Base-by-base conservation (phyloP, 1,140 invertebrate species). In the Homalodisca vitripennis region DNA sequence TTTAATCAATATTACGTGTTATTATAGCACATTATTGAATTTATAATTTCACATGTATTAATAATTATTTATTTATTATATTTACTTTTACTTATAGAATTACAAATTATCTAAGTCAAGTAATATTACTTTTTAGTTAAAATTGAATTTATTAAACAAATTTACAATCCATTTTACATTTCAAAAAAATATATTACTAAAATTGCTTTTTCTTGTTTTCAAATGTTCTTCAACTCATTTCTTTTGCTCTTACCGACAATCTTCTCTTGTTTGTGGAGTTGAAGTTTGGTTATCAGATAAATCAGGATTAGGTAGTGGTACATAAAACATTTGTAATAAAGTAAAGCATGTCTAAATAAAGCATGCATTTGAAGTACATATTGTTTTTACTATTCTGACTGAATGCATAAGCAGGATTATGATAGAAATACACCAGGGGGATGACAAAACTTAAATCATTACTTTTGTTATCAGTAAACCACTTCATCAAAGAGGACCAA, bases 401-500 rank as follows among this genome's bases (percentile, higher is more conserved):
- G 1, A 66, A 31, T 46, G 29, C 20, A 46, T 69, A 2, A 26
- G 14, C 6, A 17, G 6, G 29, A 24, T 34, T 60, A 31, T 60
- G 70, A 10, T 3, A n/a, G 31, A 22, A 32, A 32, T 46, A 14
- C 47, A 65, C 70, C 20, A 66, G 41, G 48, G 64, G 20, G 53
- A 53, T n/a, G 67, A 27, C 22, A 46, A 41, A 32, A 68, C 32
- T 51, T 55, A n/a, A 22, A 26, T 13, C 71, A 22, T 10, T 62
- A 29, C 26, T 63, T 64, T 66, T 12, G 29, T 77, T 88, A 86
- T 70, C 79, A 98, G 97, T 99, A 74, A 90, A 88, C 70, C 93
- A 91, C 79, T 98, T 98, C 80, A 96, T 99, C 57, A 85, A 89
- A 70, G 92, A 97, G 78, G 90, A 97, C 78, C 89, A 95, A 72